Base-by-base conservation (phyloP, 2,797 vertebrate genomes). In the Delichon dasypus region DNA sequence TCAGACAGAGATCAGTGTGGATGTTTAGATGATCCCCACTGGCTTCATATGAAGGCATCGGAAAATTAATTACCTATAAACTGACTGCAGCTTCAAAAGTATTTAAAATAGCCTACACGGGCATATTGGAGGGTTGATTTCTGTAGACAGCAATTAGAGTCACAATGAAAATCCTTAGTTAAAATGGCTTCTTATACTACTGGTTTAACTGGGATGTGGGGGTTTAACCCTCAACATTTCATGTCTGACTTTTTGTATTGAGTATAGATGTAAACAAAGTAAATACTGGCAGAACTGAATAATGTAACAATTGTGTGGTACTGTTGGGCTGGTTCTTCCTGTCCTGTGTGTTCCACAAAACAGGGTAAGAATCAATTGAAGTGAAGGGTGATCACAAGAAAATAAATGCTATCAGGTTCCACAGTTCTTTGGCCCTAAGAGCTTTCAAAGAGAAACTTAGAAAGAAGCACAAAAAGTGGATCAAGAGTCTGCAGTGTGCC, bases 401-500 rank as follows among this genome's bases (percentile, higher is more conserved):
- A 92, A 93, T 62, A 88, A 83, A 88, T 44, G 8, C 65, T 94
- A 54, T 77, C 89, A 72, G 8, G 86, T 94, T 36, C 45, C 68
- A 53, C 42, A 90, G 80, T 70, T 90, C 48, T 89, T 97, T 93
- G 53, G 83, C 90, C 77, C 93, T 81, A 32, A 45, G 64, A 88
- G 40, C 66, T 85, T 96, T 96, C 88, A 88, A 79, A 91, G 61
- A 67, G 58, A 76, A 96, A 83, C 60, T 47, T 70, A 68, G 70
- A 90, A 95, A 93, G 81, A 91, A 68, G 66, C 84, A 93, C 55
- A 85, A 76, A 94, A 95, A 66, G 74, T 90, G 85, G 57, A 96
- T 95, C 66, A 87, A 91, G 92, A 87, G 89, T 66, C 97, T 98
- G 97, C 76, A 97, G 80, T 88, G 75, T 95, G 89, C 98, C 97